These are phyloP conservation scores for Glyphotaelius pellucidus DNA, from an alignment of 2,888 invertebrate species.

Conservation along the genomic window DNA sequence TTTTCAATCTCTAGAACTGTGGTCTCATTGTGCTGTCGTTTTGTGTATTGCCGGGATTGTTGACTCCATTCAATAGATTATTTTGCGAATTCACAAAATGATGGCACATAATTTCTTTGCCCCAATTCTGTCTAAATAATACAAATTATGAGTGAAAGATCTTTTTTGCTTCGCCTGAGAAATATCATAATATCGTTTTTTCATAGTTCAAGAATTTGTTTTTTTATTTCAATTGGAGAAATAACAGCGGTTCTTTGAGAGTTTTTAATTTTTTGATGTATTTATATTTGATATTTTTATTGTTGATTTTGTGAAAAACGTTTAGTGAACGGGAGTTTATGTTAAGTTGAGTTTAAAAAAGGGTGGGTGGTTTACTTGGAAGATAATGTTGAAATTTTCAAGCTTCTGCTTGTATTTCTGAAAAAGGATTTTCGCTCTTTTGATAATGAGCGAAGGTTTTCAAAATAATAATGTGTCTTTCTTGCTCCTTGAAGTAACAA, in stretches of 20 bases:
- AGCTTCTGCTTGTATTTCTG: background rate
- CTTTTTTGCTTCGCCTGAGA: background rate
- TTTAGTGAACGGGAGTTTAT: too few relatives aligned
- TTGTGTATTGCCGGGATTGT: background rate
- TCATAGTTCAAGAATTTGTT: background rate
- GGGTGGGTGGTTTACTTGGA: background rate
- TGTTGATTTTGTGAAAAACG: background rate
- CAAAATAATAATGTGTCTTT: background rate
- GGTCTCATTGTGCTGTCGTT: background rate
- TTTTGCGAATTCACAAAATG: background rate
- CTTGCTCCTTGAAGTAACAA: background rate
- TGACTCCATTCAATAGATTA: background rate
- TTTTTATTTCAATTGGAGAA: background rate
- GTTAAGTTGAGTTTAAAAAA: too few relatives aligned
- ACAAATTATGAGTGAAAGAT: background rate
- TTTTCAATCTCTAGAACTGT: background rate
- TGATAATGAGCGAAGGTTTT: background rate
- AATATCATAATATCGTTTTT: too few relatives aligned
- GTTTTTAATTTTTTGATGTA: background rate
- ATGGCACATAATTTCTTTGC: too few relatives aligned
- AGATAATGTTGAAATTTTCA: background rate
- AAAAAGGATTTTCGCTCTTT: background rate
- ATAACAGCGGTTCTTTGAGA: background rate
- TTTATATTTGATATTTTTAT: background rate
- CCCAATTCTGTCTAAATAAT: too few relatives aligned